Base-by-base conservation (phyloP, 2,888 invertebrate genomes). In the Chromoteleia sp. region DNA sequence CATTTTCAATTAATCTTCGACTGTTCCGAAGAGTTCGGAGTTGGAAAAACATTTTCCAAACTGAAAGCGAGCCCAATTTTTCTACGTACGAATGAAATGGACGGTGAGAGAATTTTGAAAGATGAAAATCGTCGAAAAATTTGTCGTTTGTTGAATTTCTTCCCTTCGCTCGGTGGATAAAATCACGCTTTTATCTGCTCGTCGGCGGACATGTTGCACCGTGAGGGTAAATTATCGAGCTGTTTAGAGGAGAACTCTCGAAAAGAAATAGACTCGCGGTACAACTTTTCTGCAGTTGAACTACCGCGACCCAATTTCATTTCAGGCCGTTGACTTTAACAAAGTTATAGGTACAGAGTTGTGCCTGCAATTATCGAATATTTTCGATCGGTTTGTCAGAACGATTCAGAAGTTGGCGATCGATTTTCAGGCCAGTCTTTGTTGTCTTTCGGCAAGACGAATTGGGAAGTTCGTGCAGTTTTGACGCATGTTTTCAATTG, bases 301-400 rank as follows among this genome's bases (percentile, higher is more conserved):
- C 58, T 75, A 7, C 19, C 45, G 19, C 25, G 79, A 54, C 58
- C 73, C 19, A 68, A 74, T 79, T 79, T 68, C 39, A 39, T 33
- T 71, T 59, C 61, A 39, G 79, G 50, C 25, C 61, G 68, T 73
- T 79, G 67, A 79, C 79, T 73, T 63, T 48, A 54, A 41, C 59
- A 19, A 73, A 79, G 65, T 79, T 79, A 41, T 52, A 14, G 48
- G 25, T 43, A 54, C 36, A n/a, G 56, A 56, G 39, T 39, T 56
- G 29, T 56, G 67, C 68, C 59, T 43, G 58, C 52, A 68, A 68
- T 76, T 61, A 76, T 68, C 68, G 45, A 75, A 58, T 58, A 52
- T 67, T 67, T 58, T 58, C 67, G 41, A 75, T 59, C 41, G 39
- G 59, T 17, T 67, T 52, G 50, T 59, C 65, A 56, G 36, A 21